Base-by-base conservation (phyloP, 2,888 invertebrate species). In the Eupsilia transversa region DNA sequence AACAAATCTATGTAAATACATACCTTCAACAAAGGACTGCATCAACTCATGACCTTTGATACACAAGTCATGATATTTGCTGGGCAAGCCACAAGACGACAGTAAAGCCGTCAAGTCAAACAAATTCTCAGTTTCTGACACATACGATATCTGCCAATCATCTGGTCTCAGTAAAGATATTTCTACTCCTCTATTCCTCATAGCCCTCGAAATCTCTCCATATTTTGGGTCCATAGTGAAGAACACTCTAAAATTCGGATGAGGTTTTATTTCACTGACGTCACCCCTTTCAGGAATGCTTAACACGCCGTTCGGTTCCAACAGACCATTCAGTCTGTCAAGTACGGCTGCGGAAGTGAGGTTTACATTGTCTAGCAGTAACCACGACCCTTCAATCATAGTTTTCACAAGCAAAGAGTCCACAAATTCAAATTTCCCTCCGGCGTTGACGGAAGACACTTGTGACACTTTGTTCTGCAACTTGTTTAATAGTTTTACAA, bases 131-230 rank as follows among this genome's bases (percentile, higher is more conserved):
- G 93, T 93, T 70, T 96, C 94, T 6, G 93, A 92, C 66, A 96
- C 85, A 23, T 87, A 83, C 9, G 69, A 89, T 7, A 88, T 82
- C 75, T 93, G 92, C 74, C 77, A 90, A 46, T 95, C 95, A 66
- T 95, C 95, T 17, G 92, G 85, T 73, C 92, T 89, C 0, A 96
- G 77, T 59, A 96, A 83, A 82, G 92, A 96, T 87, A 99, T 98
- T 96, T 99, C 99, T 0, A 99, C 97, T 5, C 99, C 99, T 89
- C 99, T 97, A 94, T 99, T 99, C 78, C 99, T 97, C 99, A 99
- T 99, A 0, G 99, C 99, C 87, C 99, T 97, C 0, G 99, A 99
- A 83, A 99, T 98, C 94, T 99, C 99, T 0, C 99, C 99, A 94
- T 98, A 98, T 89, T 98, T 98, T 0, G 99, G 99, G 94, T 99